Evolutionary conservation across 2,797 vertebrate species (phyloP).

Genomic region (Apodemus agrarius): DNA sequence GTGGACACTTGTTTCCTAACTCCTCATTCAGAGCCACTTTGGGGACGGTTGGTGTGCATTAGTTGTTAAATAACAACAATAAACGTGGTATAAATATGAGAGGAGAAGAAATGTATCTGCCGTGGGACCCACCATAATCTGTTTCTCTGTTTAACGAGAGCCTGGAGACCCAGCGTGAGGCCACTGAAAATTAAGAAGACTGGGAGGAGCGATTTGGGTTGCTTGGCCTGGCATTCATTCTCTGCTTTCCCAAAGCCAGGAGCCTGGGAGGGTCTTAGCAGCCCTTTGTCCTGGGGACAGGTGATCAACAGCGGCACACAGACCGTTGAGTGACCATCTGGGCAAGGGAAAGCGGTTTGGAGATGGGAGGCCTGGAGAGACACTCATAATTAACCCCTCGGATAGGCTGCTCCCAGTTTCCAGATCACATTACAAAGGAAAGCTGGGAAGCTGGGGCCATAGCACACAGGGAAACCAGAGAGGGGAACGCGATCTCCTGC

Average conservation of each 20-base stretch:
- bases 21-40: not conserved
- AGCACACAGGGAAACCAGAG: constrained; percentile 45
- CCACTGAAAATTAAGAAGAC: constrained; percentile 62
- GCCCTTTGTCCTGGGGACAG: not conserved
- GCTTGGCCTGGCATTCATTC: not conserved
- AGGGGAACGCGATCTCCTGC: constrained; percentile 38
- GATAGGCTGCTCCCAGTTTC: not conserved
- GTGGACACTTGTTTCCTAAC: not conserved
- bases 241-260: not conserved
- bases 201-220: not conserved
- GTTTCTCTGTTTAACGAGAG: constrained; percentile 23
- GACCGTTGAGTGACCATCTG: not conserved
- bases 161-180: constrained; percentile 58
- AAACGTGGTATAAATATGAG: constrained; percentile 48
- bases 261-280: not conserved
- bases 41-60: not conserved
- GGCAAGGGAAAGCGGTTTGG: not conserved
- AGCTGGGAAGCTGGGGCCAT: not conserved
- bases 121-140: not conserved
- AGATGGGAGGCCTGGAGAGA: not conserved
- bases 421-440: constrained; percentile 61
- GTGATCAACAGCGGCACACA: not conserved
- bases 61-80: constrained; percentile 62
- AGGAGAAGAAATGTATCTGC: constrained; percentile 33
- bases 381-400: not conserved